A percentile compares a stretch with the other conserved stretches of the same genome.
Conservation (phyloP, 2,888 invertebrate species). For the Galeopsomyia nigrocyanea region DNA sequence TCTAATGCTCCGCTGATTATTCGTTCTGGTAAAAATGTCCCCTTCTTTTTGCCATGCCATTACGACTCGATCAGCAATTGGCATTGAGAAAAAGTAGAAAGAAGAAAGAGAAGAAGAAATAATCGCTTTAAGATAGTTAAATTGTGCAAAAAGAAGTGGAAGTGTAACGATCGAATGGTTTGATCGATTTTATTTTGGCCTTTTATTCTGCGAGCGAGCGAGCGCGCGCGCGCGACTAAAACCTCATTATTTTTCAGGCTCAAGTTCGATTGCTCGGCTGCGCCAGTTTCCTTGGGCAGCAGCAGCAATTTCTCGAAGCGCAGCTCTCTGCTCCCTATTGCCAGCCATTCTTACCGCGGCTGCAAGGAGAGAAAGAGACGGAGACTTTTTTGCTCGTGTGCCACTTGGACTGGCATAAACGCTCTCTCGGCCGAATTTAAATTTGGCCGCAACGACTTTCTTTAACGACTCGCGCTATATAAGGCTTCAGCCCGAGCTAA, state of each 20-base stretch:
- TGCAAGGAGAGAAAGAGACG: no score
- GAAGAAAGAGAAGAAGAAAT: constrained; percentile 1
- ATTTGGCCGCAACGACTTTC: constrained; percentile 58
- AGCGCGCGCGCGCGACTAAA: no score
- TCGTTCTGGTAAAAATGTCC: no score
- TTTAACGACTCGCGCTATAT: constrained; percentile 53
- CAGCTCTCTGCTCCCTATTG: constrained; percentile 21
- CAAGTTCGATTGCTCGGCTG: constrained; percentile 31
- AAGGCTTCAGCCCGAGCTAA: constrained; percentile 14
- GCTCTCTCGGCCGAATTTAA: constrained; percentile 56
- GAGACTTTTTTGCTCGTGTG: constrained; percentile 2
- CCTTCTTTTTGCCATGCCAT: no score
- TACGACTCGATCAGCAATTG: neutral
- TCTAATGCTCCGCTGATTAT: no score
- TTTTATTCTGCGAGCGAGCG: neutral
- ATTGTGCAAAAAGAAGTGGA: constrained; percentile 16
- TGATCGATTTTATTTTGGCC: constrained; percentile 20
- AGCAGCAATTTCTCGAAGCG: constrained; percentile 32
- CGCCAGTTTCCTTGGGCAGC: constrained; percentile 8
- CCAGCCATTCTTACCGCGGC: constrained; percentile 20
- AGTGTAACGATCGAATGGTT: neutral
- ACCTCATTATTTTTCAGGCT: constrained; percentile 39
- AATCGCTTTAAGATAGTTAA: constrained; percentile 28
- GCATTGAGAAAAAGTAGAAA: neutral
- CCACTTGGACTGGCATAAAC: constrained; percentile 17